phyloP scores from a whole-genome alignment of 2,797 vertebrate genomes.

The Oryzias dopingdopingensis region DNA sequence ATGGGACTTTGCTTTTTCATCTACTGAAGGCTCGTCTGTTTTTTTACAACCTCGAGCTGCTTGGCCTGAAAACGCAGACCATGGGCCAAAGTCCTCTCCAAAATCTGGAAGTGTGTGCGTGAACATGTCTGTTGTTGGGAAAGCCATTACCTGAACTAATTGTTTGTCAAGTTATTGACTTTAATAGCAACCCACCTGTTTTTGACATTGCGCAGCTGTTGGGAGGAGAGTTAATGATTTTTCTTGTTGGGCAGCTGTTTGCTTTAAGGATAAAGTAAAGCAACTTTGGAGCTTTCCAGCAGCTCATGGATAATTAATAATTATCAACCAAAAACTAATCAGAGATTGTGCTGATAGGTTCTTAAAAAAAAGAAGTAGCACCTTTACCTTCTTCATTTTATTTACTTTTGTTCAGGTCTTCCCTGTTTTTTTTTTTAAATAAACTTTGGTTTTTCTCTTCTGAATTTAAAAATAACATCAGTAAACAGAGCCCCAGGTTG shows the following conservation, averaged over 20 bases:
- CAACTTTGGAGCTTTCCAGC: neutral
- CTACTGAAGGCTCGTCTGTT: conserved; percentile 55
- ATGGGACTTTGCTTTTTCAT: conserved; percentile 46
- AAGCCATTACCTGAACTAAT: conserved; percentile 46
- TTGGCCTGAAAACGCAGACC: conserved; percentile 43
- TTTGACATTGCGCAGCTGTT: conserved; percentile 39
- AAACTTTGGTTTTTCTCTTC: too few relatives aligned
- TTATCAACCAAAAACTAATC: too few relatives aligned
- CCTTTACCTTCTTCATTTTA: too few relatives aligned
- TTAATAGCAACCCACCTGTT: conserved; percentile 41
- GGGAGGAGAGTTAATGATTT: conserved; percentile 15
- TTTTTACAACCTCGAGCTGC: conserved; percentile 54
- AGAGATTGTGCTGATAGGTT: too few relatives aligned
- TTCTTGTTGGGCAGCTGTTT: conserved; percentile 17
- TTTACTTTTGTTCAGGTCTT: too few relatives aligned
- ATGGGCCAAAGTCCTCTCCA: conserved; percentile 47
- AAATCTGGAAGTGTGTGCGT: conserved; percentile 20
- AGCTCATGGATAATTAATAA: too few relatives aligned
- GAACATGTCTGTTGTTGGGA: conserved; percentile 25
- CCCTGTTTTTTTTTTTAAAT: too few relatives aligned
- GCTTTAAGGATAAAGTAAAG: conserved; percentile 3
- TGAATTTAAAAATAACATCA: too few relatives aligned
- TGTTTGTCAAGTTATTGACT: conserved; percentile 58
- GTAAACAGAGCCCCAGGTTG: too few relatives aligned
- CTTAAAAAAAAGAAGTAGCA: too few relatives aligned